Evolutionary conservation across 37 sponge, comb jelly and placozoan species (phyloP), one percentile per base, ranked within the genome.

Genomic region (Mnemiopsis leidyi): DNA sequence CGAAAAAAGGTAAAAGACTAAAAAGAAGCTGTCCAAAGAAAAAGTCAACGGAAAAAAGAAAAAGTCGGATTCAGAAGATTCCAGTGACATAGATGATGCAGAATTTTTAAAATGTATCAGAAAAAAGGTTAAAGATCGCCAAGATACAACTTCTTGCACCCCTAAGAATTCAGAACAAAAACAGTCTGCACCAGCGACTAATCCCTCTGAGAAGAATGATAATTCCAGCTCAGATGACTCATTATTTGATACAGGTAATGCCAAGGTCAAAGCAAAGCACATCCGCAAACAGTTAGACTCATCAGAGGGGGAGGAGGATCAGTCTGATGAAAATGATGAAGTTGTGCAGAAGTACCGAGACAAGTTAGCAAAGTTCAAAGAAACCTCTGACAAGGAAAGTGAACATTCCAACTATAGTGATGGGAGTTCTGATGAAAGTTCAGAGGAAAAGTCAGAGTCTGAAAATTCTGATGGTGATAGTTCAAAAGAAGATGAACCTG

Each of bases 41-140:
- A 25, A 3, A 85, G 23, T 13, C 0, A 38, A 85, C 33, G 79
- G 79, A 21, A 28, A 77, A 34, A 16, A 18, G 1, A 32, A 31
- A 32, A 18, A 77, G 32, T 31, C 79, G 0, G 35, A 13, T 32
- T 77, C 79, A 2, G 61, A 71, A 23, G 75, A 29, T n/a, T 85
- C 90, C 2, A 85, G 90, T 85, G 90, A 85, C 29, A 85, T 23
- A 36, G 90, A 85, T 85, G 90, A 85, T 40, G 90, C 33, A 40
- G 35, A 7, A 39, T 85, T 85, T 39, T 85, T 85, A 25, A 37
- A 85, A 2, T 20, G 7, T 13, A 38, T 85, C 7, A 36, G 90
- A 5, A 85, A 39, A 40, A 85, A 85, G 48, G 61, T 61, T 3
- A 85, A 13, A 13, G 48, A 85, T 40, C 40, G 36, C 16, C 33